Evolutionary conservation across 2,113 vertebrate species (phyloP), one percentile per base, ranked within the genome.

Genomic region (Neoarius graeffei): DNA sequence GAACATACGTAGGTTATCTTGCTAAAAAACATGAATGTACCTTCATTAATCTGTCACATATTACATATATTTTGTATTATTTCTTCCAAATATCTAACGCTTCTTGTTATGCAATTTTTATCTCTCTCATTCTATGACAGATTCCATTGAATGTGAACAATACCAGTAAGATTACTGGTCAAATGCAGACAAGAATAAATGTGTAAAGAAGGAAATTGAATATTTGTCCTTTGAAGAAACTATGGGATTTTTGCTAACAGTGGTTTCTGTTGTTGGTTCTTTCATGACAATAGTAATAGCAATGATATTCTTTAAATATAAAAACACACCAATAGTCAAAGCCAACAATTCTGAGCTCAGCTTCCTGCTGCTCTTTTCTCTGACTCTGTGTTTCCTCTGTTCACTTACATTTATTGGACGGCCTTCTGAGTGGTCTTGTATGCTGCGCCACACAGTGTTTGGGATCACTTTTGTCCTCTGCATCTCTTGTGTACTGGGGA

Each of bases 231-330:
- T 4, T 42, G 42, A 42, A 42, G 42, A 42, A 42, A 42, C 42
- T 42, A 42, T 77, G 74, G 74, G 74, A 14, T 52, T 77, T 14
- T 77, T 77, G 74, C 74, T 77, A 52, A 54, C 74, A 52, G 48
- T 14, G 4, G 20, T 77, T 77, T 77, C 74, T 77, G 8, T 77
- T 77, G 74, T 77, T n/a, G 74, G 74, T 52, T 25, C 48, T 25
- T 50, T 77, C 14, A 77, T 77, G 23, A 52, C 74, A 52, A 25
- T 42, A 42, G 42, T 42, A 42, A 42, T 42, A 42, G 42, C 42
- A 42, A 42, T 42, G 42, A 42, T 42, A 42, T 42, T 42, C 42
- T 42, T 42, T 42, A 42, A 42, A 42, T 42, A 42, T 42, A 42
- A 42, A 42, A 42, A 42, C 42, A 42, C 42, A 42, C 42, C 42